Evolutionary conservation across 2,113 vertebrate genomes (phyloP).

Genomic region (Ifrita kowaldi): DNA sequence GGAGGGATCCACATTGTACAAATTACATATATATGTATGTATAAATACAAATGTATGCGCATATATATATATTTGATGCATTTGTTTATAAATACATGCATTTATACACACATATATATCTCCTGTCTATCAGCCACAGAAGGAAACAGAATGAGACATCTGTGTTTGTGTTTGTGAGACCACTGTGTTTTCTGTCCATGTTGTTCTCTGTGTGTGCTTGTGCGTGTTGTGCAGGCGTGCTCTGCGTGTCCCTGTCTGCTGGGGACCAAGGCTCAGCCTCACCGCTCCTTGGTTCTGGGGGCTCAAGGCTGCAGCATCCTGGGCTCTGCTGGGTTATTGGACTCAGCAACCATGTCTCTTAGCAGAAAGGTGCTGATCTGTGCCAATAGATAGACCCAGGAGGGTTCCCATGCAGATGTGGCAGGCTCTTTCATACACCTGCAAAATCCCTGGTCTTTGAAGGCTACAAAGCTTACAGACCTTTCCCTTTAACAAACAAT

Average conservation of each 20-base stretch:
- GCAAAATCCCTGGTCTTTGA: not conserved
- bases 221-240: accelerated
- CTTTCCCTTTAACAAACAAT: not conserved
- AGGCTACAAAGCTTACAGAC: not conserved
- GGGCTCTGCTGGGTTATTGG: accelerated
- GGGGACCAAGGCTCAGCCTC: not conserved
- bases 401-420: not conserved
- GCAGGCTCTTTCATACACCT: not conserved
- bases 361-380: not conserved
- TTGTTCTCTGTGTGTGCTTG: not conserved
- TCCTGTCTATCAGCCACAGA: not conserved
- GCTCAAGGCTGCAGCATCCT: not conserved
- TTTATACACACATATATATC: not conserved
- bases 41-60: not conserved
- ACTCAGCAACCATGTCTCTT: not conserved
- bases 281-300: not conserved
- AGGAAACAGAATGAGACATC: not conserved
- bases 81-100: not conserved
- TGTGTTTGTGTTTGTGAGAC: not conserved
- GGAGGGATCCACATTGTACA: not conserved
- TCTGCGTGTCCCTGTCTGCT: not conserved
- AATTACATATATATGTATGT: not conserved
- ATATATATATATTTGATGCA: not conserved
- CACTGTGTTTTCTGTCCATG: not conserved
- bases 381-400: not conserved